These are phyloP conservation scores for Mamestra brassicae DNA, from an alignment of 2,888 invertebrate genomes.

Conservation along the genomic window DNA sequence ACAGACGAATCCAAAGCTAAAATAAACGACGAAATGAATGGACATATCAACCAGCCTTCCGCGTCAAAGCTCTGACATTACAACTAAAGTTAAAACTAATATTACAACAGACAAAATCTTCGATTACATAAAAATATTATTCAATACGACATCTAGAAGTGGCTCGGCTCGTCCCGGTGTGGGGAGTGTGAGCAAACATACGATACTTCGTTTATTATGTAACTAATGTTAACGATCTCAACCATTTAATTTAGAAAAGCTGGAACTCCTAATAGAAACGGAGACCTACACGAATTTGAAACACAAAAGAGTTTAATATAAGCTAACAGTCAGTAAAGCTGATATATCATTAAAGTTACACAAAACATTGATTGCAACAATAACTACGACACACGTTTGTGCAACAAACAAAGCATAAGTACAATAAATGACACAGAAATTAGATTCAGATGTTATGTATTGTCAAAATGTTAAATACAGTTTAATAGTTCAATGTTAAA, in stretches of 20 bases:
- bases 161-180: conserved; percentile 32
- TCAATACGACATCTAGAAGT: conserved; percentile 53
- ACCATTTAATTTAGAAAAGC: conserved; percentile 52
- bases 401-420: conserved; percentile 71
- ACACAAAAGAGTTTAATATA: conserved; percentile 59
- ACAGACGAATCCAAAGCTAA: conserved; percentile 62
- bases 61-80: conserved; percentile 81
- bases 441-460: conserved; percentile 63
- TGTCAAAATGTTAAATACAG: conserved; percentile 65
- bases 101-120: conserved; percentile 77
- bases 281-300: conserved; percentile 41
- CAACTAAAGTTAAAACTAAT: conserved; percentile 78
- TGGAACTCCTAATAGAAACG: conserved; percentile 34
- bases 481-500: conserved; percentile 56
- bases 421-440: conserved; percentile 68
- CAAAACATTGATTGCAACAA: conserved; percentile 53
- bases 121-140: conserved; percentile 62
- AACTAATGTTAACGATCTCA: conserved; percentile 48
- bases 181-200: conserved; percentile 36
- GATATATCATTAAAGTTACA: conserved; percentile 49
- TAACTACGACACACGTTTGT: conserved; percentile 62
- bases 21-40: conserved; percentile 75
- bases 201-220: conserved; percentile 18
- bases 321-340: conserved; percentile 62
- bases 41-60: conserved; percentile 89